Conservation (phyloP, 2,888 invertebrate genomes). For the Dryobota labecula region DNA sequence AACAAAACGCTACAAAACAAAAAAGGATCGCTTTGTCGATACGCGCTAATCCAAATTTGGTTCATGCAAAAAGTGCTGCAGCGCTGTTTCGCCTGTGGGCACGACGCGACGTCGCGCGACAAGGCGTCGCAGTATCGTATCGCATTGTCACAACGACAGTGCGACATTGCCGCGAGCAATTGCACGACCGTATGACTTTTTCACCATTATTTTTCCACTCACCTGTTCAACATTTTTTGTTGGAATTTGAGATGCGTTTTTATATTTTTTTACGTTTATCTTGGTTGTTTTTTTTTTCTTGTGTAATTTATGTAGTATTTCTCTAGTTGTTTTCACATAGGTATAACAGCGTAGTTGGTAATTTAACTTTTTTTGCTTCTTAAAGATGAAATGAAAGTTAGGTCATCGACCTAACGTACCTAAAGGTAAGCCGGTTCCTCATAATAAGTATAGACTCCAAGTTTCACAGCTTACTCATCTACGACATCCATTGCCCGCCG, state of each 20-base stretch:
- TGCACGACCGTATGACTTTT: conserved; percentile 48
- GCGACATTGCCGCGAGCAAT: conserved; percentile 56
- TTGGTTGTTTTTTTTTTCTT: too few species aligned
- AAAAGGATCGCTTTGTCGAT: conserved; percentile 48
- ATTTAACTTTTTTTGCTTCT: too few species aligned
- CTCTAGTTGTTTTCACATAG: not conserved
- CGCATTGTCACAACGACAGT: conserved; percentile 56
- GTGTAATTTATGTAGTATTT: not conserved
- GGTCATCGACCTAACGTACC: too few species aligned
- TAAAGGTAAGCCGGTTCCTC: not conserved
- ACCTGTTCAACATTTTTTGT: conserved; percentile 35
- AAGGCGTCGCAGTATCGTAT: conserved; percentile 63
- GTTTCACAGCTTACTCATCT: not conserved
- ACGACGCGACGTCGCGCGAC: conserved; percentile 40
- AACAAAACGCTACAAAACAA: conserved; percentile 36
- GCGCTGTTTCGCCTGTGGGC: conserved; percentile 42
- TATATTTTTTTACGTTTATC: not conserved
- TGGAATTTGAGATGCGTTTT: conserved; percentile 18
- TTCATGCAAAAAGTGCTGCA: conserved; percentile 51
- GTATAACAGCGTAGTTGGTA: not conserved
- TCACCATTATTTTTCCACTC: conserved; percentile 61
- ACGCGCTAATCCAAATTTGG: conserved; percentile 61
- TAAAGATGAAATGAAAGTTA: too few species aligned
- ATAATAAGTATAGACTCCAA: not conserved
- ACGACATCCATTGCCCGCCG: not conserved